A percentile compares a stretch with the other conserved stretches of the same genome.
Evolutionary conservation across 2,797 vertebrate genomes (phyloP).

Genomic region (Benthosema pterotum): DNA sequence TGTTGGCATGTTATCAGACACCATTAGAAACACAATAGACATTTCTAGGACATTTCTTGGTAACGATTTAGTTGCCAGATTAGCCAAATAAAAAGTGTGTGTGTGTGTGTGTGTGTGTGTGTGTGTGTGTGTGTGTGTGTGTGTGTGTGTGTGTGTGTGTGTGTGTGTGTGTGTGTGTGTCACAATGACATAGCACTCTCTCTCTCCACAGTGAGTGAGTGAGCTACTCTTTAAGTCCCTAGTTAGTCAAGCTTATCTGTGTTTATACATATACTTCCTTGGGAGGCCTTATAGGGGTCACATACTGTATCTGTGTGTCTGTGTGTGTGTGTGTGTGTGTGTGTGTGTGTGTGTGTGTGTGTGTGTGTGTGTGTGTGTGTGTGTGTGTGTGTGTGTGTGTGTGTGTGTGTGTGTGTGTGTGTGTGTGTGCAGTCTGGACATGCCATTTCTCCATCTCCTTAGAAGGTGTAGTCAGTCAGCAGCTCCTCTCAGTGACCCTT

Average conservation of each 20-base stretch:
- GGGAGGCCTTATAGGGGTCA: conserved; percentile 44
- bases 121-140: too few species aligned
- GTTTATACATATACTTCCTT: conserved; percentile 54
- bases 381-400: not conserved
- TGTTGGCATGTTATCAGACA: too few species aligned
- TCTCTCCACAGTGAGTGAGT: too few species aligned
- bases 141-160: too few species aligned
- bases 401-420: too few species aligned
- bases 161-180: conserved; percentile 3
- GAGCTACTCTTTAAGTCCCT: conserved; percentile 22
- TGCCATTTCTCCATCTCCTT: conserved; percentile 34
- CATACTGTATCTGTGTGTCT: not conserved
- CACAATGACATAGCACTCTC: too few species aligned
- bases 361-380: conserved; percentile 2
- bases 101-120: too few species aligned
- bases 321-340: conserved; percentile 1
- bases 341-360: conserved; percentile 10
- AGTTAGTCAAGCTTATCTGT: conserved; percentile 45
- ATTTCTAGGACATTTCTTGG: too few species aligned
- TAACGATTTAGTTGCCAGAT: too few species aligned
- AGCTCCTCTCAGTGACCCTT: conserved; percentile 44
- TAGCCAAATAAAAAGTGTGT: too few species aligned
- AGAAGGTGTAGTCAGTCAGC: conserved; percentile 42
- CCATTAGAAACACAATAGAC: too few species aligned
- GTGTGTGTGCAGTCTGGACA: conserved; percentile 11